A percentile compares a stretch with the other conserved stretches of the same genome.
These are phyloP conservation scores for Ameiurus melas DNA, from an alignment of 2,113 vertebrate genomes.

Conservation along the genomic window DNA sequence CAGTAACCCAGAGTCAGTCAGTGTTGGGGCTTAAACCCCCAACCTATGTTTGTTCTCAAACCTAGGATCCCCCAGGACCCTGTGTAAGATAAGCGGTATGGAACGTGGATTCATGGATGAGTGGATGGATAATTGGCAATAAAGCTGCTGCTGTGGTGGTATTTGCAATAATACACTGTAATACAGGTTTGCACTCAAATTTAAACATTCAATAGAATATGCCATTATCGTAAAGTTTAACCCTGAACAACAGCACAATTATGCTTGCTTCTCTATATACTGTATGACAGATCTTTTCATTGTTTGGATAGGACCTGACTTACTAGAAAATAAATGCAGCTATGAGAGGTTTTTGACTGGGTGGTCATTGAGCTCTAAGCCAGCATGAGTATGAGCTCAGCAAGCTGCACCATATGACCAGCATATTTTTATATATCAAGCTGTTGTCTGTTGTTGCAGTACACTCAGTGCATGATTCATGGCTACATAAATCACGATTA, in stretches of 20 bases:
- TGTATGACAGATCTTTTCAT: not conserved
- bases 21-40: no score
- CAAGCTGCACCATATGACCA: slow-evolving; percentile 6
- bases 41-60: no score
- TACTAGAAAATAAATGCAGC: not conserved
- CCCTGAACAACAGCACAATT: not conserved
- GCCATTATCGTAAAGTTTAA: not conserved
- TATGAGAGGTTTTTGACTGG: not conserved
- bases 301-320: not conserved
- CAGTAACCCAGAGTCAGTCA: no score
- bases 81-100: no score
- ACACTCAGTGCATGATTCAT: slow-evolving; percentile 39
- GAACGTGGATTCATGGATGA: no score
- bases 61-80: no score
- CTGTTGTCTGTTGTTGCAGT: slow-evolving; percentile 39
- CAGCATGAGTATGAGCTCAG: slow-evolving; percentile 1
- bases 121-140: not conserved
- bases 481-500: slow-evolving; percentile 2
- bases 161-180: not conserved
- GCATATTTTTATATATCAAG: slow-evolving; percentile 43
- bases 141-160: not conserved
- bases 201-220: not conserved
- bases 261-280: not conserved
- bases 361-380: not conserved
- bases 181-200: not conserved